These are phyloP conservation scores for Synodontis membranacea DNA, from an alignment of 2,113 vertebrate species.

Conservation along the genomic window DNA sequence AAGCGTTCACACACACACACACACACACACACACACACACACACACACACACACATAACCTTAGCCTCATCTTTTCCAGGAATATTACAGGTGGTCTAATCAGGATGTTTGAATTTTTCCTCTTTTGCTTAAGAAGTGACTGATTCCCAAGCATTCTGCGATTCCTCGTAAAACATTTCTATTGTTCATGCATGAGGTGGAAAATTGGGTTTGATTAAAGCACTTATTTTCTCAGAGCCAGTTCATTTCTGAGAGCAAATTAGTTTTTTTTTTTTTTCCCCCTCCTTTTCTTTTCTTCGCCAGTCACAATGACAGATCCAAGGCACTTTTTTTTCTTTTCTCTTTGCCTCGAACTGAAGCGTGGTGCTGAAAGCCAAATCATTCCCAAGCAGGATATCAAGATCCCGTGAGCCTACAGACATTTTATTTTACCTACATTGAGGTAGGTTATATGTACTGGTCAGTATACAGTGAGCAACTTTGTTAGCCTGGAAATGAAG, in stretches of 20 bases:
- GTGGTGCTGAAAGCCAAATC: background rate
- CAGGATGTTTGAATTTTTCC: slow-evolving; percentile 26
- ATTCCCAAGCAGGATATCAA: background rate
- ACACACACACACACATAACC: background rate
- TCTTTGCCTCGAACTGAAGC: background rate
- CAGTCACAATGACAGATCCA: background rate
- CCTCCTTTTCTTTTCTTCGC: background rate
- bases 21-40: background rate
- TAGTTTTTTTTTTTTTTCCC: background rate
- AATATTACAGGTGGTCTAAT: slow-evolving; percentile 44
- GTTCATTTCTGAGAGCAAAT: slow-evolving; percentile 8
- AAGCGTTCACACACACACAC: background rate
- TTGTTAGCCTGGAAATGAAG: background rate
- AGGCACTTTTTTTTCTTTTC: background rate
- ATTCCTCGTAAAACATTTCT: slow-evolving; percentile 58
- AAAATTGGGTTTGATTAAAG: slow-evolving; percentile 62
- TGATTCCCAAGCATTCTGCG: slow-evolving; percentile 58
- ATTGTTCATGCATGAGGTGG: slow-evolving; percentile 68
- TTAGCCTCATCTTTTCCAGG: slow-evolving; percentile 30
- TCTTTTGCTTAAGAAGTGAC: slow-evolving; percentile 47
- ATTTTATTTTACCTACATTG: background rate
- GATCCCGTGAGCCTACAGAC: background rate
- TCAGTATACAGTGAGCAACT: background rate
- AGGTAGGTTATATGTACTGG: background rate
- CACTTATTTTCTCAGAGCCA: slow-evolving; percentile 32